Conservation (phyloP, 2,113 vertebrate species). For the Agelaius phoeniceus region DNA sequence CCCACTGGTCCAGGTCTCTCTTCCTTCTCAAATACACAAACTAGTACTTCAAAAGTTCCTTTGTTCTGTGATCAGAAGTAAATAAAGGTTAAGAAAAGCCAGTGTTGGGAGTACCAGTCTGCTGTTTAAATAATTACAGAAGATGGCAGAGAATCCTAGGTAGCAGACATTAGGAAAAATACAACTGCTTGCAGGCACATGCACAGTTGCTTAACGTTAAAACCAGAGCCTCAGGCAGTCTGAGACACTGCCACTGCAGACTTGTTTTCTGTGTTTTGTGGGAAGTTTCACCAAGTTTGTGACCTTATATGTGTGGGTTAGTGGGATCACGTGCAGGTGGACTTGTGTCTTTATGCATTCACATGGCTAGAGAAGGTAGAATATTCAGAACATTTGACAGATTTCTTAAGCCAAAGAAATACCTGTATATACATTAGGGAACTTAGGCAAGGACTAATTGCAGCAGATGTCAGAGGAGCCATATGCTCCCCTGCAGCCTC, state of each 20-base stretch:
- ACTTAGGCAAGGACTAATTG: background rate
- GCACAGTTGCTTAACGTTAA: background rate
- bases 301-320: background rate
- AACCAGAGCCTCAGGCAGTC: background rate
- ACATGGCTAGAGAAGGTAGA: background rate
- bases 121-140: background rate
- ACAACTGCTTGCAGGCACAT: background rate
- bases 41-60: background rate
- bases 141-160: background rate
- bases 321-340: background rate
- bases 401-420: background rate
- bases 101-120: background rate
- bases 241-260: background rate
- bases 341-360: background rate
- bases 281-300: background rate
- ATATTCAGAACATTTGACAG: background rate
- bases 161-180: background rate
- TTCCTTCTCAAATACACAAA: background rate
- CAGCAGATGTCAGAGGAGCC: background rate
- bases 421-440: background rate
- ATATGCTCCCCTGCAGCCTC: background rate
- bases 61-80: background rate
- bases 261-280: background rate
- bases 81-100: background rate
- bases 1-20: rapidly evolving